Conservation (phyloP, 2,113 vertebrate species). For the Arvicanthis niloticus region DNA sequence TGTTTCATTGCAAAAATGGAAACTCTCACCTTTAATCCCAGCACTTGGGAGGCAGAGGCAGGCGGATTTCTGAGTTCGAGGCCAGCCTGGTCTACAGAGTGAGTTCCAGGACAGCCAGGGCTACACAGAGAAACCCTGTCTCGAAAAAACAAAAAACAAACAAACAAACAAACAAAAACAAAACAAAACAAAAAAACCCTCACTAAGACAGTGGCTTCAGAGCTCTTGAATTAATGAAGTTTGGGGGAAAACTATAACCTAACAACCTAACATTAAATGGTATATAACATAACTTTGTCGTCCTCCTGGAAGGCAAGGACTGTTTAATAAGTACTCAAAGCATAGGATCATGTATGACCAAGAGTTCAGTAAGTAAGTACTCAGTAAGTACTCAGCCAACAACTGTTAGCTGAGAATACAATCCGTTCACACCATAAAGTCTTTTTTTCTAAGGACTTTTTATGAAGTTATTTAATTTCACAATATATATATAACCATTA, state of each 20-base stretch:
- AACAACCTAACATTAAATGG: neutral
- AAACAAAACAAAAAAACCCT: too few relatives aligned
- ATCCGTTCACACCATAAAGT: neutral
- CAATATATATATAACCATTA: slow-evolving; percentile 29
- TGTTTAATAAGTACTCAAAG: neutral
- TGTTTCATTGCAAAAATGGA: too few relatives aligned
- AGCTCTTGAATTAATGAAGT: neutral
- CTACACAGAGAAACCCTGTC: too few relatives aligned
- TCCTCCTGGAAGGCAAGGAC: neutral
- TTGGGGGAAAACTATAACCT: neutral
- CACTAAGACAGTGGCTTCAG: neutral
- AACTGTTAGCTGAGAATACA: slow-evolving; percentile 9
- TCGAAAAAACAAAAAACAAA: too few relatives aligned
- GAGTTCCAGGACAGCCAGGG: too few relatives aligned
- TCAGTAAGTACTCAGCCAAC: neutral
- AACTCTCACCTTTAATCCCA: too few relatives aligned
- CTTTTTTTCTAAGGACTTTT: slow-evolving; percentile 28
- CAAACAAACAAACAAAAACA: too few relatives aligned
- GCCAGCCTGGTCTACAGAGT: too few relatives aligned
- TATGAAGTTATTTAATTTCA: slow-evolving; percentile 38
- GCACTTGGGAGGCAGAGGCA: too few relatives aligned
- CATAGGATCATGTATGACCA: neutral
- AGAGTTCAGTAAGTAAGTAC: slow-evolving; percentile 30
- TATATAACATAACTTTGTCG: neutral
- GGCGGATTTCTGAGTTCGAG: too few relatives aligned